Evolutionary conservation across 1,140 invertebrate genomes (phyloP).

Genomic region (Nomia melanderi): DNA sequence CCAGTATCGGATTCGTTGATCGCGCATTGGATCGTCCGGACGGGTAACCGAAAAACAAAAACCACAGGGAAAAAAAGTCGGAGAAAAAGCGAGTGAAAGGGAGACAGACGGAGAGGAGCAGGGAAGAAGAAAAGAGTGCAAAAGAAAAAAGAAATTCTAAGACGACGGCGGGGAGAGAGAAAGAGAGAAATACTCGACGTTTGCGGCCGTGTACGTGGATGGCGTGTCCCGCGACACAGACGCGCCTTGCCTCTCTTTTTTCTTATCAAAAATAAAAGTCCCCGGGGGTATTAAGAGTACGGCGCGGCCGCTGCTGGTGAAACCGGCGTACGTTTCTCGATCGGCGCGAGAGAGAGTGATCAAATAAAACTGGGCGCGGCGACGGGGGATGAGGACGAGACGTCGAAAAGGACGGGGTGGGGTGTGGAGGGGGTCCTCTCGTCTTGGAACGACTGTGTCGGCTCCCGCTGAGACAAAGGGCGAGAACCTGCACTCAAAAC

Average conservation of each 20-base stretch:
- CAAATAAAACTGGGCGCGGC: slow-evolving; percentile 22
- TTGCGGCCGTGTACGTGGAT: background rate
- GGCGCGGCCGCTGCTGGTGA: background rate
- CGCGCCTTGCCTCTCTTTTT: slow-evolving; percentile 44
- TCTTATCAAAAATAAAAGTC: slow-evolving; percentile 42
- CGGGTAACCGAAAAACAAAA: too few relatives aligned
- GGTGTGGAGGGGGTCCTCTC: slow-evolving; percentile 10
- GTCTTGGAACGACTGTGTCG: slow-evolving; percentile 64
- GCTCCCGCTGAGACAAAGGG: slow-evolving; percentile 73
- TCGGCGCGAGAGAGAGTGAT: slow-evolving; percentile 27
- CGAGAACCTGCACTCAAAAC: slow-evolving; percentile 78
- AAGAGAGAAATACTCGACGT: background rate
- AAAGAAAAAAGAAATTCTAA: slow-evolving; percentile 4
- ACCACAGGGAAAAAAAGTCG: background rate
- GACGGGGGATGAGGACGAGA: slow-evolving; percentile 35
- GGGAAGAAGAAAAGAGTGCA: background rate
- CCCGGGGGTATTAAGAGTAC: background rate
- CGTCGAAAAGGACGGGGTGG: background rate
- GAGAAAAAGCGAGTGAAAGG: background rate
- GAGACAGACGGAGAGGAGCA: background rate
- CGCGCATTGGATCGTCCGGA: slow-evolving; percentile 12
- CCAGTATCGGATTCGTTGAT: slow-evolving; percentile 48
- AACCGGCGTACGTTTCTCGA: slow-evolving; percentile 30
- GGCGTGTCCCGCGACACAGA: slow-evolving; percentile 36
- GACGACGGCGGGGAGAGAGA: background rate